Base-by-base conservation (phyloP, 1,140 invertebrate species). In the Conus betulinus region DNA sequence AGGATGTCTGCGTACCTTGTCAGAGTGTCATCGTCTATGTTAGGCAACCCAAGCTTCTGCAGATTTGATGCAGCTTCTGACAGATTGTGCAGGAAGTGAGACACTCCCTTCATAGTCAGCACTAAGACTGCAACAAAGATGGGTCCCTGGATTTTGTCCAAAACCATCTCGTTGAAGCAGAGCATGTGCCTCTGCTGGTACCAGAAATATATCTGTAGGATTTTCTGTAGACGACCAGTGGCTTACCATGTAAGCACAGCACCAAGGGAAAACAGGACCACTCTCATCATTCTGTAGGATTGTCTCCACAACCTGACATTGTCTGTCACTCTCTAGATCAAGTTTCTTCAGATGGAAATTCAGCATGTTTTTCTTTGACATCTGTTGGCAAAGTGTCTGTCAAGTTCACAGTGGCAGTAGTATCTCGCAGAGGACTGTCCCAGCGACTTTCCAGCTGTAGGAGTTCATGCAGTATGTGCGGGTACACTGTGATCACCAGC, bases 391-490 rank as follows among this genome's bases (percentile, higher is more conserved):
- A 51, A 27, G 81, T 11, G 81, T 83, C 71, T 2, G 10, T 63
- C 85, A 74, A 51, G 25, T 76, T 17, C 11, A 53, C 71, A n/a
- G n/a, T 51, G 17, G 51, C 63, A 13, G 20, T 20, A 25, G 39
- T 10, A 10, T 86, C 63, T n/a, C 53, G 27, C 85, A 86, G 71
- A 53, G 71, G 71, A 53, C 85, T 86, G 67, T 74, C 15, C 3
- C 27, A 71, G 7, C 39, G 39, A 39, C 39, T 63, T 53, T 86
- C 85, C 71, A 86, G 13, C 51, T 53, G 60, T 25, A 13, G 53
- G 15, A 86, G 67, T 25, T 86, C 85, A 15, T 25, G 85, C 85
- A 86, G 85, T 15, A 86, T 51, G 85, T 86, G 85, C 1, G 85
- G 85, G 51, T 86, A 86, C 10, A 71, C 11, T 4, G 85, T 86